These are phyloP conservation scores for Leptonema lineaticorne DNA, from an alignment of 1,140 invertebrate genomes.

Conservation along the genomic window DNA sequence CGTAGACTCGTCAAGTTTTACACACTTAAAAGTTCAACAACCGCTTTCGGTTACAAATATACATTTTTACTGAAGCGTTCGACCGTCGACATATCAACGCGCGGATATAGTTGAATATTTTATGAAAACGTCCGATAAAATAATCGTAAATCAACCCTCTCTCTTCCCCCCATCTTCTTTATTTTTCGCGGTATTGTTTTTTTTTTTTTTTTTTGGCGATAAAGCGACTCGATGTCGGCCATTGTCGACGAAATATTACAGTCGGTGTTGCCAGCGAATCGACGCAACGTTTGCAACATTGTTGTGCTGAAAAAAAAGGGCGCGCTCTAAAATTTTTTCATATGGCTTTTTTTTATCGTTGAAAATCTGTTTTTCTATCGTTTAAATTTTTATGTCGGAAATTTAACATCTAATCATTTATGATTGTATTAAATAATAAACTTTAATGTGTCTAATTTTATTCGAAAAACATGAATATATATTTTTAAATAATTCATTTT, in stretches of 20 bases:
- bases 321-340: neutral
- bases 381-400: neutral
- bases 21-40: slow-evolving; percentile 6
- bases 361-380: neutral
- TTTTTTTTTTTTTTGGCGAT: too few relatives aligned
- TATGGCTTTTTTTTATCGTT: neutral
- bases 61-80: too few relatives aligned
- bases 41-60: neutral
- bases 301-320: neutral
- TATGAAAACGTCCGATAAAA: neutral
- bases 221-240: neutral
- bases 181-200: too few relatives aligned
- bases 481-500: too few relatives aligned
- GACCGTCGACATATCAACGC: too few relatives aligned
- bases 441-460: too few relatives aligned
- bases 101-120: neutral
- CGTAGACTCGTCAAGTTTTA: slow-evolving; percentile 33
- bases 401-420: too few relatives aligned
- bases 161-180: too few relatives aligned
- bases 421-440: too few relatives aligned
- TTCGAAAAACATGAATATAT: too few relatives aligned
- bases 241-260: neutral
- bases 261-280: neutral
- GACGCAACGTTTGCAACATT: neutral
- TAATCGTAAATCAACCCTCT: neutral